These are phyloP conservation scores for Stratiomys singularior DNA, from an alignment of 2,888 invertebrate species.

Conservation along the genomic window DNA sequence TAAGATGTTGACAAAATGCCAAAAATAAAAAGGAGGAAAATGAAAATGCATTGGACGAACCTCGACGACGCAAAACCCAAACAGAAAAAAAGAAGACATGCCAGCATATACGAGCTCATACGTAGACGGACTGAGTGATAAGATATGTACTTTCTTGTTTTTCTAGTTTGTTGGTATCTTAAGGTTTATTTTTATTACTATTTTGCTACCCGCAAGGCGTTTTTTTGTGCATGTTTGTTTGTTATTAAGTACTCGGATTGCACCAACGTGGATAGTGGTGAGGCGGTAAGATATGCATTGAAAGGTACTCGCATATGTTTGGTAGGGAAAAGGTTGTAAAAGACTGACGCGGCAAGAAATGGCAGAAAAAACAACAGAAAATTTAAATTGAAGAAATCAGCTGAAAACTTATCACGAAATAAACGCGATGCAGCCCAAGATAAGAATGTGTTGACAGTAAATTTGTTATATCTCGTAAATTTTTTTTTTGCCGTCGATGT, in stretches of 20 bases:
- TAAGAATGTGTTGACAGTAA: constrained; percentile 1
- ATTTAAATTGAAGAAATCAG: constrained; percentile 1
- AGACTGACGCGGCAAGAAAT: no score
- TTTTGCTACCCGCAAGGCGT: no score
- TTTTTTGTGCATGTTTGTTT: no score
- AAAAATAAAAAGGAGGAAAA: constrained; percentile 14
- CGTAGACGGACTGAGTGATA: not conserved
- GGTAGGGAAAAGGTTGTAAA: no score
- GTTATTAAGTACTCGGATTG: no score
- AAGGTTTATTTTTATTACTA: no score
- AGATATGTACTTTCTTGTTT: constrained; percentile 3
- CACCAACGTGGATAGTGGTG: no score
- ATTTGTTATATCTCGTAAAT: constrained; percentile 2
- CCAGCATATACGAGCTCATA: no score
- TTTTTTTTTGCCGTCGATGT: not conserved
- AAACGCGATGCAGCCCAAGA: constrained; percentile 12
- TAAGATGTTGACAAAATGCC: constrained; percentile 43
- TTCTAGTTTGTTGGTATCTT: not conserved
- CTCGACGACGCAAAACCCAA: no score
- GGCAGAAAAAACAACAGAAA: not conserved
- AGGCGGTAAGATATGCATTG: no score
- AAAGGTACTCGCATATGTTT: no score
- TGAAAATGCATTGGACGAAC: constrained; percentile 27
- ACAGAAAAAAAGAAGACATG: no score
- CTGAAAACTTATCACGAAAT: constrained; percentile 16